Evolutionary conservation across 2,888 invertebrate species (phyloP), one percentile per base, ranked within the genome.

Genomic region (Brenthis hecate): DNA sequence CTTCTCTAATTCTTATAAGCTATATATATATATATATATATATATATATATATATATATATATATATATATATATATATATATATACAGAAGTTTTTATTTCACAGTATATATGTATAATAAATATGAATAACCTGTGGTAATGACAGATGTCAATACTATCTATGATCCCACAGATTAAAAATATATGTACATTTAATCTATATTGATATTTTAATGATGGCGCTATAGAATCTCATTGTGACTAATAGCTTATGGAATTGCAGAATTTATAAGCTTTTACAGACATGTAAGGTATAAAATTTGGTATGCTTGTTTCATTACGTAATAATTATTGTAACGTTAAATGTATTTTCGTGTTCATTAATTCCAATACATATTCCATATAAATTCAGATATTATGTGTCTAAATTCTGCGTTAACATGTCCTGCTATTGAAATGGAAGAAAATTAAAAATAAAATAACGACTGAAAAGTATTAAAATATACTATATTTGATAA

Each of bases 201-300:
- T 61, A 55, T 32, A 61, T 66, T 60, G 58, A 47, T 53, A 47
- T 32, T 58, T 4, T 28, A 28, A 19, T 50, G 43, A 66, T 51
- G 61, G 62, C 66, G 61, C 19, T 50, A 61, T 56, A 56, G 66
- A 67, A 67, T 67, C 66, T 67, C 66, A 61, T 56, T 61, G 48
- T 60, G 53, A 19, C 53, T 58, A 54, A 32, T 32, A 55, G 66
- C 60, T 61, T 66, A 55, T 61, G 60, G 60, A 66, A 66, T 19
- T 66, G 60, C 60, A 60, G 32, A 55, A 55, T 66, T 55, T 55
- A 32, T 61, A 67, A 67, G 66, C 61, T 56, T 56, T 28, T 67
- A 62, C 55, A 56, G 19, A 19, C 13, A 50, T 56, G 51, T 55
- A 66, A 60, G 32, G 48, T 32, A 32, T 60, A 14, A 55, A 55